These are phyloP conservation scores for Mesembrinibis cayennensis DNA, from an alignment of 2,113 vertebrate genomes.

Conservation along the genomic window DNA sequence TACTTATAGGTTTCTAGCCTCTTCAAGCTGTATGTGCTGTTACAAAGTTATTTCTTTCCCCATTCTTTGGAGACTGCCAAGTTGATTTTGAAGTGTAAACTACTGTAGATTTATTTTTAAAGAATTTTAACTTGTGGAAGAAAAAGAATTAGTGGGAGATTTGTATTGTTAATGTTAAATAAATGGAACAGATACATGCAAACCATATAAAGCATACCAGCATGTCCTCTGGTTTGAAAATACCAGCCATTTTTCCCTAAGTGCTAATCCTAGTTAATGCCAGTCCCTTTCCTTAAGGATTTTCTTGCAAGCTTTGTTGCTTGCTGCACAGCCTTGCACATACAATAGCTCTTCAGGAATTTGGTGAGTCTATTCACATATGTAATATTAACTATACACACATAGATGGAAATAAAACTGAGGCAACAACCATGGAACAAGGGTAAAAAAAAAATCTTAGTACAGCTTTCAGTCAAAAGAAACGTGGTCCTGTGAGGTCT, in stretches of 20 bases:
- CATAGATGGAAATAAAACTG: neutral
- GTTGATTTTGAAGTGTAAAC: neutral
- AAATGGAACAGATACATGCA: neutral
- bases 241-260: neutral
- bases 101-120: fast-evolving
- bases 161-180: neutral
- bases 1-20: neutral
- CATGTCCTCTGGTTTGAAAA: neutral
- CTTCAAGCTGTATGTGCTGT: neutral
- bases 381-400: neutral
- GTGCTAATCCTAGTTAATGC: neutral
- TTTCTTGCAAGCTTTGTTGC: neutral
- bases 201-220: neutral
- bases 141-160: neutral
- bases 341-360: neutral
- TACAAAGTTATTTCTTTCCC: neutral
- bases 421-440: neutral
- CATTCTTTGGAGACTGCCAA: neutral
- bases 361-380: neutral
- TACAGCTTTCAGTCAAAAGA: neutral
- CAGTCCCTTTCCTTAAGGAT: neutral
- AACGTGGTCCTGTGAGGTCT: neutral
- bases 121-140: neutral
- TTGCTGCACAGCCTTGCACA: neutral
- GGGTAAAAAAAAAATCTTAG: neutral